Percentiles rank a stretch among this genome's conserved stretches.
Conservation (phyloP, 2,113 vertebrate species). For the Clinocottus analis region DNA sequence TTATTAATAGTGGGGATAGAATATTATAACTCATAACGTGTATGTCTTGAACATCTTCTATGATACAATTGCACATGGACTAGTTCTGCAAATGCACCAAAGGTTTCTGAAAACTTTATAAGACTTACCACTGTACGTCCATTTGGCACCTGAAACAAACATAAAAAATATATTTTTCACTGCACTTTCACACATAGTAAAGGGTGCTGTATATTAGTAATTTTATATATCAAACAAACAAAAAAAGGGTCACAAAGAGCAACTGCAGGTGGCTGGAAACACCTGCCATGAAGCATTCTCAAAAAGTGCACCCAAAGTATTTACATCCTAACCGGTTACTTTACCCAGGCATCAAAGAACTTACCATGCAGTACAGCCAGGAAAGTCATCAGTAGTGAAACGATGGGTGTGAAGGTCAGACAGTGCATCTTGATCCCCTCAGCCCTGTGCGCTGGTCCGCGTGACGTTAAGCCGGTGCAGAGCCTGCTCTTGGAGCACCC, state of each 20-base stretch:
- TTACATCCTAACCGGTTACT: neutral
- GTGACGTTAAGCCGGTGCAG: conserved; percentile 8
- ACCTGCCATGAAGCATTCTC: conserved; percentile 35
- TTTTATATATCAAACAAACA: neutral
- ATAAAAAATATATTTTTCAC: neutral
- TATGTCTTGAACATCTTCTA: neutral
- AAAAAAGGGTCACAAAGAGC: neutral
- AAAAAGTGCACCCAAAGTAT: conserved; percentile 7
- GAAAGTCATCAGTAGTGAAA: conserved; percentile 48
- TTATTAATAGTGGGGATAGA: neutral
- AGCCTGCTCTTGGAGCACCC: conserved; percentile 30
- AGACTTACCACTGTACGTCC: conserved; percentile 92
- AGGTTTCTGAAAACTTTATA: neutral
- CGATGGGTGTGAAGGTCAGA: conserved; percentile 24
- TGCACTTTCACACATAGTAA: neutral
- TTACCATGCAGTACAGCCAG: conserved; percentile 64
- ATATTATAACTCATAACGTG: neutral
- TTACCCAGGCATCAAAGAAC: neutral
- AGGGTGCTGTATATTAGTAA: neutral
- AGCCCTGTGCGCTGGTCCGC: conserved; percentile 4
- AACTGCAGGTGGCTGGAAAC: conserved; percentile 30
- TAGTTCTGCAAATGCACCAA: neutral
- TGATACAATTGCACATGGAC: neutral
- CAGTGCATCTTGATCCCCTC: conserved; percentile 60
- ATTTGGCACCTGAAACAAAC: conserved; percentile 87